Evolutionary conservation across 2,888 invertebrate genomes (phyloP), one percentile per base, ranked within the genome.

Genomic region (Dione vanillae): DNA sequence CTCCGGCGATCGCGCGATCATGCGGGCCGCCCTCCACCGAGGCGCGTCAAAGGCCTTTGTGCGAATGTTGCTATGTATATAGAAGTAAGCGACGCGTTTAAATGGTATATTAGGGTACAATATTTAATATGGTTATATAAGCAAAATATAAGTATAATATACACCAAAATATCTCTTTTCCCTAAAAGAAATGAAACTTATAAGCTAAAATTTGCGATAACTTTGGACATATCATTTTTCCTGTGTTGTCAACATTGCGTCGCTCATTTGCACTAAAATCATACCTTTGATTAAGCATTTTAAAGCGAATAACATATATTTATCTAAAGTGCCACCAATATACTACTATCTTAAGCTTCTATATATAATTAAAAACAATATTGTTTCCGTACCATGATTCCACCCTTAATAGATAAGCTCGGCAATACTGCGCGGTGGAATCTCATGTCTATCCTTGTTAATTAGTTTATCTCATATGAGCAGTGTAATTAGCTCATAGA

Each of bases 391-490:
- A 75, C 74, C 74, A 58, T 71, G 52, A 49, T 65, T 75, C 37
- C 77, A 47, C 41, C 74, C 72, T 76, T 43, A 76, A 74, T 83
- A 88, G 92, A 92, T 92, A 92, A 92, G 90, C 88, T 79, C 80
- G n/a, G 79, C 79, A 83, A 85, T 84, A 80, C 84, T 84, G 82
- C 85, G 85, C 82, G 82, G 81, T 83, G 88, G 89, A 90, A 91
- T 91, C 89, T 90, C 89, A 84, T 83, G 87, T 90, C 88, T 90
- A 91, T 92, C 91, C 90, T 91, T 88, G 91, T 87, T 91, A 93
- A 92, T 92, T 91, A 91, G 92, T 90, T 91, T 91, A 93, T 93
- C 92, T 91, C 92, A 90, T 83, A 88, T 87, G 88, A 89, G 86
- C 80, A 81, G 72, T 69, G 90, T 88, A 91, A 92, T 92, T 92